Evolutionary conservation across 1,140 invertebrate genomes (phyloP).

Genomic region (Drosophila busckii): DNA sequence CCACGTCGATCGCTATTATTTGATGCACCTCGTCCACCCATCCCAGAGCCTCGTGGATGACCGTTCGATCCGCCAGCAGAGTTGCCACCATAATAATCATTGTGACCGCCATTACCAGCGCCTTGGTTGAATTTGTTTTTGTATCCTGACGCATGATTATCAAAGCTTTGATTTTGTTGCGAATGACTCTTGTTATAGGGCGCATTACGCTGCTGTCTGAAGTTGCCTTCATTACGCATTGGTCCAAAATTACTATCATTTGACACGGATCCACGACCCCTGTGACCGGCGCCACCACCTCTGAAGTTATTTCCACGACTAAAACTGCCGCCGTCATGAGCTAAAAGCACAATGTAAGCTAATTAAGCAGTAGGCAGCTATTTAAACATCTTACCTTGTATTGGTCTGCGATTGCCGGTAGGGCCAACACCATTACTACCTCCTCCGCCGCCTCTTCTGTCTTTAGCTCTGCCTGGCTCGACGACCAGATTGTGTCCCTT

Average conservation of each 20-base stretch:
- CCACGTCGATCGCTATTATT: conserved; percentile 53
- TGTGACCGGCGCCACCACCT: conserved; percentile 1
- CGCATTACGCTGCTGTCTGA: conserved; percentile 57
- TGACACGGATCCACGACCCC: conserved; percentile 28
- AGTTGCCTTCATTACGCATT: conserved; percentile 40
- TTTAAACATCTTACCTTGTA: conserved; percentile 26
- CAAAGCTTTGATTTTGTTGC: conserved; percentile 36
- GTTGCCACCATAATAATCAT: conserved; percentile 38
- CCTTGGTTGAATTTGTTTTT: conserved; percentile 50
- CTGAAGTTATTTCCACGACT: conserved; percentile 35
- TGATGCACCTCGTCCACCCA: conserved; percentile 4
- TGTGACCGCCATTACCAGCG: conserved; percentile 24
- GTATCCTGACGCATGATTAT: conserved; percentile 19
- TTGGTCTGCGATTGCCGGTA: conserved; percentile 30
- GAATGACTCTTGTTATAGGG: conserved; percentile 65
- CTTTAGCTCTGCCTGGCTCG: conserved; percentile 84
- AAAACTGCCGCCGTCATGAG: conserved; percentile 27
- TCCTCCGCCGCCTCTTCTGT: conserved; percentile 77
- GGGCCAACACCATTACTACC: conserved; percentile 11
- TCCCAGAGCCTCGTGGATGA: conserved; percentile 20
- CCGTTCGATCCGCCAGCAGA: conserved; percentile 9
- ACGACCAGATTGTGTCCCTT: conserved; percentile 86
- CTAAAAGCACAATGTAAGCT: conserved; percentile 3
- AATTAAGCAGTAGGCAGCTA: too few relatives aligned
- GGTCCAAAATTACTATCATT: conserved; percentile 59